These are phyloP conservation scores for Typhlichthys subterraneus DNA, from an alignment of 2,797 vertebrate species.

Conservation along the genomic window DNA sequence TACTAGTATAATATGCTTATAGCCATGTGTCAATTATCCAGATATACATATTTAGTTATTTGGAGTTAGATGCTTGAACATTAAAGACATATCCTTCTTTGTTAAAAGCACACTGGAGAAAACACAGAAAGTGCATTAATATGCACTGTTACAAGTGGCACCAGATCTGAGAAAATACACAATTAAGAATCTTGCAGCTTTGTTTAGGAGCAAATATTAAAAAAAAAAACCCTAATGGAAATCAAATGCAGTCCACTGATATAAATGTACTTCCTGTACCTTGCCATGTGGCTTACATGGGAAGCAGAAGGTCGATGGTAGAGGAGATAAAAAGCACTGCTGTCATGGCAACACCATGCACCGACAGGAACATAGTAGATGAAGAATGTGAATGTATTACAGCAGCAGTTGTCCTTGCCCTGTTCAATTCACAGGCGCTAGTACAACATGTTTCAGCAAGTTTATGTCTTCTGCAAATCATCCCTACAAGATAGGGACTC, in stretches of 20 bases:
- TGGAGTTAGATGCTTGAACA: slow-evolving; percentile 6
- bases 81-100: slow-evolving; percentile 24
- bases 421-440: slow-evolving; percentile 16
- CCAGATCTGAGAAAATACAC: slow-evolving; percentile 45
- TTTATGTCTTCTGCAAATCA: slow-evolving; percentile 22
- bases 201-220: slow-evolving; percentile 21
- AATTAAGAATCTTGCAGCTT: slow-evolving; percentile 31
- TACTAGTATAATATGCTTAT: slow-evolving; percentile 21
- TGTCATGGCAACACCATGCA: slow-evolving; percentile 42
- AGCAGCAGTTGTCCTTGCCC: slow-evolving; percentile 16
- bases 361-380: slow-evolving; percentile 25
- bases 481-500: slow-evolving; percentile 13
- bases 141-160: slow-evolving; percentile 54
- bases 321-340: slow-evolving; percentile 34
- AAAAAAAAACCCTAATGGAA: neutral
- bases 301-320: slow-evolving; percentile 33
- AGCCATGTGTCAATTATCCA: slow-evolving; percentile 15
- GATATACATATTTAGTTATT: neutral
- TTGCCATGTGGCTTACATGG: neutral
- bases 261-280: slow-evolving; percentile 1
- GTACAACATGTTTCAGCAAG: slow-evolving; percentile 38
- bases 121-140: slow-evolving; percentile 52
- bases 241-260: neutral
- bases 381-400: slow-evolving; percentile 20
- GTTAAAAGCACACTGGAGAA: slow-evolving; percentile 74